Conservation (phyloP, 1,140 invertebrate genomes). For the Hirudo medicinalis region DNA sequence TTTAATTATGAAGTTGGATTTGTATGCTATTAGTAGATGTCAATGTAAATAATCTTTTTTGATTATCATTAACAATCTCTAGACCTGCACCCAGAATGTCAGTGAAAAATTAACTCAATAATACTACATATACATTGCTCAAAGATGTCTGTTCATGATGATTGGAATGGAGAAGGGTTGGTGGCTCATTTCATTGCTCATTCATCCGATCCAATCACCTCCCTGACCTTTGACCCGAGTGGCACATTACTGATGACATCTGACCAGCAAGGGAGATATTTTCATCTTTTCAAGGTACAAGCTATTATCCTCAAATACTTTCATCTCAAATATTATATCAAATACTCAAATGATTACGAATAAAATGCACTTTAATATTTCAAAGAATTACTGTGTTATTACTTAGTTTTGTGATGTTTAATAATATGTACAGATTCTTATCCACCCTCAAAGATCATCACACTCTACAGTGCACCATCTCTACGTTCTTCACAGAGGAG, state of each 20-base stretch:
- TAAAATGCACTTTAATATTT: no score
- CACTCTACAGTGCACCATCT: slow-evolving; percentile 86
- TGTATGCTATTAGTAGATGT: background rate
- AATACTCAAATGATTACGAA: no score
- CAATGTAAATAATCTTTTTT: background rate
- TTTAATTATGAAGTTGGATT: background rate
- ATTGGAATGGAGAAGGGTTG: slow-evolving; percentile 41
- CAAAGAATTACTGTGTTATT: no score
- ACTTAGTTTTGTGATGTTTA: no score
- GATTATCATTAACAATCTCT: background rate
- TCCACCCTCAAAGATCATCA: slow-evolving; percentile 73
- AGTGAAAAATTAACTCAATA: background rate
- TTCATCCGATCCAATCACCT: slow-evolving; percentile 68
- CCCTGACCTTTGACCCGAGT: slow-evolving; percentile 77
- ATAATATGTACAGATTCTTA: slow-evolving; percentile 54
- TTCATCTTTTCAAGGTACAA: slow-evolving; percentile 64
- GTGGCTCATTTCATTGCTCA: slow-evolving; percentile 90
- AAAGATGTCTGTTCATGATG: slow-evolving; percentile 37
- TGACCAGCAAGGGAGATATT: slow-evolving; percentile 83
- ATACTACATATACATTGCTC: background rate
- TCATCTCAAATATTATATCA: no score
- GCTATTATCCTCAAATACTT: no score
- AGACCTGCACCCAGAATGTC: no score
- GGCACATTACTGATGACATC: slow-evolving; percentile 81
- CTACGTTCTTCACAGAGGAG: slow-evolving; percentile 76